These are phyloP conservation scores for Mesembrinibis cayennensis DNA, from an alignment of 2,113 vertebrate species.

Conservation along the genomic window DNA sequence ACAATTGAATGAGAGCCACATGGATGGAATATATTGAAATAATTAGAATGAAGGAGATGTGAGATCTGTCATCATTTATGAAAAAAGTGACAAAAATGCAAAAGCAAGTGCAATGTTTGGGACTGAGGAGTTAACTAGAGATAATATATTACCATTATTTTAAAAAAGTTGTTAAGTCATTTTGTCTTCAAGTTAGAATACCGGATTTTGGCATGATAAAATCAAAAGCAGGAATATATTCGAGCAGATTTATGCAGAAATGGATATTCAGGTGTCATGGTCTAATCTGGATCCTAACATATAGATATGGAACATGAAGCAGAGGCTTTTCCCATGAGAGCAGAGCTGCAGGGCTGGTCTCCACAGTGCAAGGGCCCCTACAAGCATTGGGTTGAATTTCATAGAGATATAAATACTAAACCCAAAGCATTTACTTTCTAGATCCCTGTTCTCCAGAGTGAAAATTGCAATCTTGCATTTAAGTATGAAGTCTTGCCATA, in stretches of 20 bases:
- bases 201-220: background rate
- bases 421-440: background rate
- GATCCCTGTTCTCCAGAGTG: background rate
- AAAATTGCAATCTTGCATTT: background rate
- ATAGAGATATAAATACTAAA: background rate
- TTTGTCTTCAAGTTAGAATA: background rate
- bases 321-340: background rate
- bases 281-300: background rate
- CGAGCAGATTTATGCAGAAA: background rate
- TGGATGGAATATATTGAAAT: background rate
- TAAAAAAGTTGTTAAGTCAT: background rate
- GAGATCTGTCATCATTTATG: background rate
- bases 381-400: background rate
- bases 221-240: background rate
- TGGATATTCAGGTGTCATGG: background rate
- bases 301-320: accelerated
- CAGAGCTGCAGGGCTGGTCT: background rate
- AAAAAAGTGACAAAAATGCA: background rate
- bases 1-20: background rate
- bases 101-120: background rate
- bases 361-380: background rate
- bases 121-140: background rate
- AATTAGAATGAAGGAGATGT: background rate
- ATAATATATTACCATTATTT: background rate
- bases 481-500: background rate